Evolutionary conservation across 2,888 invertebrate species (phyloP).

Genomic region (Xylophagus ater): DNA sequence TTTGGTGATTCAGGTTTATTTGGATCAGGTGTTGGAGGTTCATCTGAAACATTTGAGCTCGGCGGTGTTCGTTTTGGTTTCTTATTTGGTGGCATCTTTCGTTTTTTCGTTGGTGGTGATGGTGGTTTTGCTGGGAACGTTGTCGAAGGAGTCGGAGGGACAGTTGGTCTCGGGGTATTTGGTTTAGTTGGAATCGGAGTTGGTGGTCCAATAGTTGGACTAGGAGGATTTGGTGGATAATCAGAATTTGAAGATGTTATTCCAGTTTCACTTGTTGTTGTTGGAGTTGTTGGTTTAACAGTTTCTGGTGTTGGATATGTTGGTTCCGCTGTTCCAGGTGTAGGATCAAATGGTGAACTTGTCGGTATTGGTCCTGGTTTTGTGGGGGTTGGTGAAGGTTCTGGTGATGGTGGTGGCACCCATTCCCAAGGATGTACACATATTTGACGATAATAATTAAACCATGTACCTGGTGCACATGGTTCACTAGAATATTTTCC

Average conservation of each 20-base stretch:
- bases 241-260: background rate
- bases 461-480: conserved; percentile 30
- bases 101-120: conserved; percentile 6
- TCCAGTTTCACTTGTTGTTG: conserved; percentile 9
- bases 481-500: conserved; percentile 22
- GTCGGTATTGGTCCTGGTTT: background rate
- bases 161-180: conserved; percentile 10
- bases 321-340: conserved; percentile 12
- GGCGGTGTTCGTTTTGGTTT: conserved; percentile 12
- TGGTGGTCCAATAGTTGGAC: conserved; percentile 1
- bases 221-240: background rate
- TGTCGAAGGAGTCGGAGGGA: background rate
- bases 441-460: conserved; percentile 31
- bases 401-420: conserved; percentile 13
- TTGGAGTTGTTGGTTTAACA: conserved; percentile 19
- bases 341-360: background rate
- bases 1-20: background rate
- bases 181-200: conserved; percentile 5
- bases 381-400: conserved; percentile 5
- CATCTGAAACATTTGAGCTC: conserved; percentile 1
- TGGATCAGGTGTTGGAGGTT: background rate
- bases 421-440: conserved; percentile 21
- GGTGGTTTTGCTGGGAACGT: conserved; percentile 4
- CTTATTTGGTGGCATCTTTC: conserved; percentile 7
- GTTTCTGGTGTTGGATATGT: conserved; percentile 17